These are phyloP conservation scores for Epsilonema sp. DNA, from an alignment of 2,888 invertebrate species.

Conservation along the genomic window DNA sequence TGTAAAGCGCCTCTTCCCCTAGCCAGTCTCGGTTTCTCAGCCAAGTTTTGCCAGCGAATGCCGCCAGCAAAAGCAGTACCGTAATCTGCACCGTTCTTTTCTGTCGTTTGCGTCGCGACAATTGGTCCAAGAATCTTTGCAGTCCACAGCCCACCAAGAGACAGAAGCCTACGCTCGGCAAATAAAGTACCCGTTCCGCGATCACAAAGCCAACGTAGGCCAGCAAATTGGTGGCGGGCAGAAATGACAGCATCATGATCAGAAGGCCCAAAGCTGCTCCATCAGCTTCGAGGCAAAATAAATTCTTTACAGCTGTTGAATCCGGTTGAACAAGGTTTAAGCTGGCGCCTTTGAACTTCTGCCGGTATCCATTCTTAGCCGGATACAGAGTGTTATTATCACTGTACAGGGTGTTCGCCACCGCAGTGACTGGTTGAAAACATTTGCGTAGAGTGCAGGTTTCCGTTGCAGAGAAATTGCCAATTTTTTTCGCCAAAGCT, in stretches of 20 bases:
- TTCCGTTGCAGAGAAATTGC: too few relatives aligned
- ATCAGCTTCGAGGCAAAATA: not conserved
- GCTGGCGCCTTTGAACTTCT: not conserved
- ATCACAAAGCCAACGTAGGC: conserved; percentile 97
- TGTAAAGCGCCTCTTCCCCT: conserved; percentile 42
- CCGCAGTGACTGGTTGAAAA: too few relatives aligned
- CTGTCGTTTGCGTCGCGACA: not conserved
- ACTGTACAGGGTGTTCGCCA: not conserved
- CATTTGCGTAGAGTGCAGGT: too few relatives aligned
- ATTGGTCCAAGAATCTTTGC: not conserved
- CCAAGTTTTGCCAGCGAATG: conserved; percentile 10
- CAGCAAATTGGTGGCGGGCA: conserved; percentile 83
- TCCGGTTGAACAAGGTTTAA: not conserved
- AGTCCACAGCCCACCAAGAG: conserved; percentile 44
- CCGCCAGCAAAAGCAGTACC: conserved; percentile 2
- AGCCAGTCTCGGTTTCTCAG: conserved; percentile 14
- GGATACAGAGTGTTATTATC: not conserved
- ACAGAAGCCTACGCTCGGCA: conserved; percentile 87
- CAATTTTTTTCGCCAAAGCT: not conserved
- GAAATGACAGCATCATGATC: conserved; percentile 69
- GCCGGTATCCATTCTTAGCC: not conserved
- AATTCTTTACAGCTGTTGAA: not conserved
- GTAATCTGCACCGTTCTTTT: not conserved
- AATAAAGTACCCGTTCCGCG: conserved; percentile 80
- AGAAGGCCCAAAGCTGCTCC: conserved; percentile 38